Evolutionary conservation across 2,797 vertebrate species (phyloP).

Genomic region (Rhinatrema bivittatum): DNA sequence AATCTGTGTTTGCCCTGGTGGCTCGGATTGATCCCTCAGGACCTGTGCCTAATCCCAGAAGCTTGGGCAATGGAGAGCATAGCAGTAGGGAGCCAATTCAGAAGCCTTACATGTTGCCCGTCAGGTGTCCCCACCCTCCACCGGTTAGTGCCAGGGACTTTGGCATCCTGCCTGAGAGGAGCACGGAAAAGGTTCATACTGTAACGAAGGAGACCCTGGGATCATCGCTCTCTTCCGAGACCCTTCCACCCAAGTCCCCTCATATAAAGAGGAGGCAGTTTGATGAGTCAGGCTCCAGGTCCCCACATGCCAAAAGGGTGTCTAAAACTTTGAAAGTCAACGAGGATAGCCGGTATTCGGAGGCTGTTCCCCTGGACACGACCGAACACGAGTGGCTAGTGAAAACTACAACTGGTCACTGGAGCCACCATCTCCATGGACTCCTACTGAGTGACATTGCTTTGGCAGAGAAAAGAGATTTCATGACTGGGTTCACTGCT

Average conservation of each 20-base stretch:
- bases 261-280: slow-evolving; percentile 27
- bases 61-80: neutral
- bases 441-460: slow-evolving; percentile 68
- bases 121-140: slow-evolving; percentile 56
- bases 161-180: slow-evolving; percentile 1
- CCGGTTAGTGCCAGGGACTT: neutral
- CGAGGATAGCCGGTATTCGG: slow-evolving; percentile 44
- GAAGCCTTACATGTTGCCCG: slow-evolving; percentile 69
- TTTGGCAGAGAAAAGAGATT: slow-evolving; percentile 78
- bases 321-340: slow-evolving; percentile 44
- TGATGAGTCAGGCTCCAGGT: slow-evolving; percentile 27
- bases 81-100: slow-evolving; percentile 1
- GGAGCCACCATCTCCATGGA: slow-evolving; percentile 76
- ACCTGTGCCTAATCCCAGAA: slow-evolving; percentile 5
- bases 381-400: slow-evolving; percentile 82
- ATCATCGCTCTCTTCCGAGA: neutral
- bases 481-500: slow-evolving; percentile 84
- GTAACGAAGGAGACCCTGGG: slow-evolving; percentile 18
- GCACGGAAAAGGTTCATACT: neutral
- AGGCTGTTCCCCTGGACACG: slow-evolving; percentile 60
- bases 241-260: neutral
- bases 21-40: slow-evolving; percentile 6
- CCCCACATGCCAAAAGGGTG: slow-evolving; percentile 48
- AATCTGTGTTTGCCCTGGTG: slow-evolving; percentile 38
- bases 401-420: slow-evolving; percentile 65